Evolutionary conservation across 2,888 invertebrate species (phyloP), one percentile per base, ranked within the genome.

Genomic region (Cosmia trapezina): DNA sequence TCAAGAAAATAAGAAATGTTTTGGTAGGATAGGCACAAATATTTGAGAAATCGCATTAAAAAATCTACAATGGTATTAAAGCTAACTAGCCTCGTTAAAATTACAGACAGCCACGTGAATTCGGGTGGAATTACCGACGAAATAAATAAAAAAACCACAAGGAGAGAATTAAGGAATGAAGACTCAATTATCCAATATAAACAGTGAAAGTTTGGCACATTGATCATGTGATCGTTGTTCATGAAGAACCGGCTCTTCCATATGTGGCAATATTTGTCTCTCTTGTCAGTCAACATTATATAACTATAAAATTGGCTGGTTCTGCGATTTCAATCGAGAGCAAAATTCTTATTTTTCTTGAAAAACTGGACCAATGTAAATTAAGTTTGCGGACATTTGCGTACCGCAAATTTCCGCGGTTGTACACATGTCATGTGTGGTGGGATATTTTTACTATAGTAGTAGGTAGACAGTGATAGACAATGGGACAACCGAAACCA

Each of bases 171-270:
- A 77, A n/a, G 1, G 41, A 70, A 53, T 51, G 22, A 57, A 77
- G 70, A 70, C 56, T 73, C 51, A 70, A 59, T 70, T 73, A 57
- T 33, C 1, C 41, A 70, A 53, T 43, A 4, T 19, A 78, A 47
- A 59, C 33, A 60, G 78, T 71, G 59, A 74, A 74, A 71, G 47
- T 71, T 33, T 71, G 14, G 12, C 41, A 41, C 49, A 47, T 70
- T 53, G 17, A 37, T 22, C 53, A 56, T 28, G 54, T 72, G 17
- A 37, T 28, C 19, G 12, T 33, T 17, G 17, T 51, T 70, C 22
- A 41, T 9, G 14, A 12, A n/a, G 3, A 67, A 76, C n/a, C 19
- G 22, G 19, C 7, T 53, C 9, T 37, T 49, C 57, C 45, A 14
- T 49, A 69, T 7, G 33, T 37, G 70, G 56, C 11, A 49, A 68